A percentile compares a stretch with the other conserved stretches of the same genome.
These are phyloP conservation scores for Lasiurus borealis DNA, from an alignment of 2,113 vertebrate species.

Conservation along the genomic window DNA sequence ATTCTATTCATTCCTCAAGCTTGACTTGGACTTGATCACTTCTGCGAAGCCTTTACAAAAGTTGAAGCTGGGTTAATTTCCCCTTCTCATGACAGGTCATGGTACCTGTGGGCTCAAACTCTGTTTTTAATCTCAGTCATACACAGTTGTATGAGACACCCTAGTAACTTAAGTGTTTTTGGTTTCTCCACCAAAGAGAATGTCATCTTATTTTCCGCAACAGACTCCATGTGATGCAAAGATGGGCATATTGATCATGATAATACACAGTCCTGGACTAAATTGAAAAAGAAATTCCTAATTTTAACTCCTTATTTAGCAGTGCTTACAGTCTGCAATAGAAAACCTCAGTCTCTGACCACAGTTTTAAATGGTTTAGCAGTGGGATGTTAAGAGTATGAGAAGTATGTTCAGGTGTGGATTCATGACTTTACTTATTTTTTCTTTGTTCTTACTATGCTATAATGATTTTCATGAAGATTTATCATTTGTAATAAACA, in stretches of 20 bases:
- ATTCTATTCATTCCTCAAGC: neutral
- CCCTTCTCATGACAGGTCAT: neutral
- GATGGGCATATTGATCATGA: neutral
- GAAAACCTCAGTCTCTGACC: neutral
- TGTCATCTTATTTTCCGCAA: neutral
- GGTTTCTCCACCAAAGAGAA: neutral
- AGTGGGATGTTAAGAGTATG: neutral
- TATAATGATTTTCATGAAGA: neutral
- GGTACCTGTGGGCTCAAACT: neutral
- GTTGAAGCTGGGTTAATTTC: neutral
- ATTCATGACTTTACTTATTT: neutral
- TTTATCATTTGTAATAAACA: neutral
- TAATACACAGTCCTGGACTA: neutral
- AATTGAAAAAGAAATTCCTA: neutral
- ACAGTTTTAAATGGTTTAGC: neutral
- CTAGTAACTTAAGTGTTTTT: conserved; percentile 3
- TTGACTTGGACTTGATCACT: neutral
- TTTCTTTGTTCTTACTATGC: neutral
- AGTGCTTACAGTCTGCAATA: neutral
- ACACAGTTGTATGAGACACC: neutral
- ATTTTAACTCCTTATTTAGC: neutral
- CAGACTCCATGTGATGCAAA: neutral
- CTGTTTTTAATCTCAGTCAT: neutral
- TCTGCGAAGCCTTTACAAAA: neutral
- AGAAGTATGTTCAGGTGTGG: neutral